Percentiles rank a stretch among this genome's conserved stretches.
Conservation (phyloP, 2,797 vertebrate species). For the Acomys russatus region DNA sequence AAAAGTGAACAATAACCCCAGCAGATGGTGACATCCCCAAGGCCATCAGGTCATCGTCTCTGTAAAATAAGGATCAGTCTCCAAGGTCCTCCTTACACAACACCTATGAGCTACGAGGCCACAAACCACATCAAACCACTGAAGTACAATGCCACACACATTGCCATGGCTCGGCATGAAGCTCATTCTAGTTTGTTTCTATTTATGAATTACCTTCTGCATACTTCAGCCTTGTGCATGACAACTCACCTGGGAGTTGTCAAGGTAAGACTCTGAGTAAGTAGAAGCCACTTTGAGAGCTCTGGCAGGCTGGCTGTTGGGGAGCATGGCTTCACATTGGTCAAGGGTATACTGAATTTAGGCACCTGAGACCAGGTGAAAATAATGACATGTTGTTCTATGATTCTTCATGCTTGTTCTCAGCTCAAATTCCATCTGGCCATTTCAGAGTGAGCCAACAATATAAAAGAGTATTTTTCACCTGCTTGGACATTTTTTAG, state of each 20-base stretch:
- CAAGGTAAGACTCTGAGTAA: neutral
- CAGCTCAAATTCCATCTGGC: conserved; percentile 66
- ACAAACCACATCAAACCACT: neutral
- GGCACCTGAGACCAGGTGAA: conserved; percentile 68
- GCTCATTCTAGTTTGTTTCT: neutral
- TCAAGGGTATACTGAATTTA: conserved; percentile 60
- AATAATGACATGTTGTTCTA: conserved; percentile 75
- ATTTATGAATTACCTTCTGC: neutral
- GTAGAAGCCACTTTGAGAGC: conserved; percentile 29
- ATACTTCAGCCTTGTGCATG: neutral
- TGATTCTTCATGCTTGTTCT: conserved; percentile 80
- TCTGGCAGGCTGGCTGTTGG: neutral
- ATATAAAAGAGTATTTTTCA: conserved; percentile 74
- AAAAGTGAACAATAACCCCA: neutral
- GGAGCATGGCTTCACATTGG: neutral
- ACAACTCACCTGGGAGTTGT: neutral
- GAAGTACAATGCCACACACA: neutral
- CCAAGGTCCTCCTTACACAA: neutral
- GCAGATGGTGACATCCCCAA: neutral
- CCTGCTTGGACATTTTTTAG: conserved; percentile 85
- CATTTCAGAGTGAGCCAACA: conserved; percentile 69
- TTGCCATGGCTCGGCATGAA: neutral
- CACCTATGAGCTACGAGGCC: neutral
- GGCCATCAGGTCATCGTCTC: neutral
- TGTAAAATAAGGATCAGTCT: neutral